Evolutionary conservation across 1,140 invertebrate genomes (phyloP).

Genomic region (Apis mellifera): DNA sequence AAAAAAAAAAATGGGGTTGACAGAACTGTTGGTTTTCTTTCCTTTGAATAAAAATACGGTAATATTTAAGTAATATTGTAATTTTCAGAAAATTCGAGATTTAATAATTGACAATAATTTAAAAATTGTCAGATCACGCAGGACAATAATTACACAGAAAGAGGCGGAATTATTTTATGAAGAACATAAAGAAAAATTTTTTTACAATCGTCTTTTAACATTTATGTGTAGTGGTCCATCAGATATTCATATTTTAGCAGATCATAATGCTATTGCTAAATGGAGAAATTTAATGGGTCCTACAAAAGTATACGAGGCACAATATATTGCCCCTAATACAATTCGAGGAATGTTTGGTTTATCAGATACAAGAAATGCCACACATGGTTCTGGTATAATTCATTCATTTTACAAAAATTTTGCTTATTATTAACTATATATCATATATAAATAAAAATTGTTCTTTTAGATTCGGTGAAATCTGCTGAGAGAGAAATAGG

Average conservation of each 20-base stretch:
- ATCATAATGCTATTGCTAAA: conserved; percentile 87
- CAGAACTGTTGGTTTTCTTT: background rate
- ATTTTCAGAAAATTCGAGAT: conserved; percentile 84
- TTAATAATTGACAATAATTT: conserved; percentile 88
- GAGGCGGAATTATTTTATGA: conserved; percentile 90
- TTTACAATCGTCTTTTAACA: conserved; percentile 91
- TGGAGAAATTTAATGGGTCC: conserved; percentile 94
- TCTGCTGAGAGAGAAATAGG: conserved; percentile 89
- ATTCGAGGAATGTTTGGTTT: conserved; percentile 92
- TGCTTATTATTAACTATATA: background rate
- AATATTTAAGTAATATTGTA: conserved; percentile 6
- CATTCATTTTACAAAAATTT: background rate
- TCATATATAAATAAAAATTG: conserved; percentile 1
- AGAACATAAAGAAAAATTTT: conserved; percentile 93
- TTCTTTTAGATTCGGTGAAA: conserved; percentile 87
- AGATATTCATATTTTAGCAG: conserved; percentile 89
- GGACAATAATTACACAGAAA: conserved; percentile 83
- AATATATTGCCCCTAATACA: conserved; percentile 88
- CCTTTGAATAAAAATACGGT: background rate
- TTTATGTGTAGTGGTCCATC: conserved; percentile 94
- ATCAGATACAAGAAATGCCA: conserved; percentile 95
- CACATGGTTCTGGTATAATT: conserved; percentile 91
- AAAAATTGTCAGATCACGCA: conserved; percentile 87
- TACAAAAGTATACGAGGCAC: conserved; percentile 91
- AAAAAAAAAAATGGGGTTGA: background rate